Base-by-base conservation (phyloP, 1,140 invertebrate species). In the Colletes gigas region DNA sequence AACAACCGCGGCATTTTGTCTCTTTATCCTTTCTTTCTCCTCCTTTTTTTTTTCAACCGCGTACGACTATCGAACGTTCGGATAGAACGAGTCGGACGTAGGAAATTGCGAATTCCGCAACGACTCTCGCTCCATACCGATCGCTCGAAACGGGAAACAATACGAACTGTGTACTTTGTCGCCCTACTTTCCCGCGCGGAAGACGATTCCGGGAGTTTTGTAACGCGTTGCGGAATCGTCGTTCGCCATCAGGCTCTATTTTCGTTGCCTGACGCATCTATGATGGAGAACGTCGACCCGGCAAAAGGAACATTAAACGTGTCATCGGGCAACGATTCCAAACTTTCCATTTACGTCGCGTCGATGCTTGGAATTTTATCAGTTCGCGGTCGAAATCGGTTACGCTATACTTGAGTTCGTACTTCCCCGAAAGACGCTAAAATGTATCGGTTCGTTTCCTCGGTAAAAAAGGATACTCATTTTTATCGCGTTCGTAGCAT, bases 171-270 rank as follows among this genome's bases (percentile, higher is more conserved):
- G 60, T 17, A 52, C 63, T 78, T 78, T 50, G 57, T 63, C 76
- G 67, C 47, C 59, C 68, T 50, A 71, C 67, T 78, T 78, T 78
- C 54, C 67, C 66, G 6, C 59, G 30, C 67, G 65, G 67, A 82
- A 76, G 63, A 66, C 67, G 60, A 74, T 74, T 9, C 6, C 41
- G 65, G 59, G 47, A 14, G 74, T 81, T 85, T 85, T 81, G 71
- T 74, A 81, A 57, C 52, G 68, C 52, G 30, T 50, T 50, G 65
- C 44, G 65, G 65, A 41, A 66, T 66, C 65, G 50, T 50, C 50
- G 50, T 50, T 50, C 44, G 17, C 39, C 17, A 3, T 9, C n/a
- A 4, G 41, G 14, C 19, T 30, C 66, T 77, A 77, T 77, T 77
- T 77, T 60, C 21, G 66, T 77, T 50, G 12, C 21, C 44, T 69